Evolutionary conservation across 2,888 invertebrate species (phyloP), one percentile per base, ranked within the genome.

Genomic region (Therioaphis trifolii): DNA sequence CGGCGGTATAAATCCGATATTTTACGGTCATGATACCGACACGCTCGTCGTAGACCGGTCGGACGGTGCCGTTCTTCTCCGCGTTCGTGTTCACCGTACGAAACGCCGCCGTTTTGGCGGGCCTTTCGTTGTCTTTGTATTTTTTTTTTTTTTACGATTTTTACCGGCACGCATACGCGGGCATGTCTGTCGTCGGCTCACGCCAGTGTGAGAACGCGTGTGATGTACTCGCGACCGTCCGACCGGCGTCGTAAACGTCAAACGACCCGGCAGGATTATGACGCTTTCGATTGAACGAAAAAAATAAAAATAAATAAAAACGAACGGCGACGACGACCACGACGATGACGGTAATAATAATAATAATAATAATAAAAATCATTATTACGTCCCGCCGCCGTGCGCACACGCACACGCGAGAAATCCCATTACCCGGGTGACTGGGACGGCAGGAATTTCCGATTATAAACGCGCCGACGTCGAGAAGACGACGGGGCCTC

Each of bases 231-330:
- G 49, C 27, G 69, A n/a, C n/a, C n/a, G n/a, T n/a, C n/a, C n/a
- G n/a, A 61, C 27, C 35, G 40, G 40, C 40, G 58, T 61, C 75
- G 58, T 75, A 75, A 75, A 75, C 75, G 58, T 75, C 75, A 46
- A n/a, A 27, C 12, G n/a, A 12, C 1, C 74, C 5, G 40, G n/a
- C 5, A 12, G n/a, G 11, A 46, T 69, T 24, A 69, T 76, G 49
- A 40, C n/a, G 55, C 55, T 55, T 79, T 79, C 69, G 78, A 79
- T 69, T 79, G 55, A 52, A n/a, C n/a, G n/a, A n/a, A n/a, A n/a
- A n/a, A n/a, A n/a, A n/a, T n/a, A n/a, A n/a, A n/a, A n/a, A n/a
- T n/a, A n/a, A n/a, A n/a, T n/a, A n/a, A n/a, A n/a, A n/a, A n/a
- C n/a, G n/a, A n/a, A n/a, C n/a, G n/a, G n/a, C n/a, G n/a, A n/a